Conservation (phyloP, 1,140 invertebrate species). For the Drosophila parabipectinata region DNA sequence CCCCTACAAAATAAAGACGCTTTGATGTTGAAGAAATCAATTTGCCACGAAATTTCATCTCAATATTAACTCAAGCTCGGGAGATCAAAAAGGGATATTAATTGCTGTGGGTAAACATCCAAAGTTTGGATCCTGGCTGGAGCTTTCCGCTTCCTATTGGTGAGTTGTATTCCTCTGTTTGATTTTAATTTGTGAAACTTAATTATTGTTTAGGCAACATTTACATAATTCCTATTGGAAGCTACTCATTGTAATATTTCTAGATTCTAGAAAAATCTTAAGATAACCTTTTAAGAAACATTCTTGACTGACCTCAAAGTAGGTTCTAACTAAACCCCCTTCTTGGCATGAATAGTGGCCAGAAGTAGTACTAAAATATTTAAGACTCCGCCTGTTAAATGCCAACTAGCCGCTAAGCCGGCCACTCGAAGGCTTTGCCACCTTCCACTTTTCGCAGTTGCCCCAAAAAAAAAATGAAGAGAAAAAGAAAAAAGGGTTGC, state of each 20-base stretch:
- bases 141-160: constrained; percentile 12
- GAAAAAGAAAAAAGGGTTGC: background rate
- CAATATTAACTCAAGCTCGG: constrained; percentile 67
- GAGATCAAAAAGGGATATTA: constrained; percentile 70
- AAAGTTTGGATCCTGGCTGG: constrained; percentile 19
- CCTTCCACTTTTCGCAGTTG: constrained; percentile 43
- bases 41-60: constrained; percentile 33
- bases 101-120: constrained; percentile 54
- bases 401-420: constrained; percentile 48
- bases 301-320: background rate
- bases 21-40: constrained; percentile 54
- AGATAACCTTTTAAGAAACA: background rate
- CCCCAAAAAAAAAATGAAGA: constrained; percentile 14
- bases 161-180: constrained; percentile 17
- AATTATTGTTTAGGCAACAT: constrained; percentile 36
- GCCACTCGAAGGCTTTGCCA: constrained; percentile 44
- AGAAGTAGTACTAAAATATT: constrained; percentile 42
- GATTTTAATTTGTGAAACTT: constrained; percentile 37
- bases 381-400: constrained; percentile 47
- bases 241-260: too few species aligned
- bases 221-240: constrained; percentile 14
- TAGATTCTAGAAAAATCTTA: too few species aligned
- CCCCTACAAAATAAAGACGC: constrained; percentile 29
- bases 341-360: constrained; percentile 8
- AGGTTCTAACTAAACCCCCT: background rate